Base-by-base conservation (phyloP, 2,113 vertebrate genomes). In the Leucopsar rothschildi region DNA sequence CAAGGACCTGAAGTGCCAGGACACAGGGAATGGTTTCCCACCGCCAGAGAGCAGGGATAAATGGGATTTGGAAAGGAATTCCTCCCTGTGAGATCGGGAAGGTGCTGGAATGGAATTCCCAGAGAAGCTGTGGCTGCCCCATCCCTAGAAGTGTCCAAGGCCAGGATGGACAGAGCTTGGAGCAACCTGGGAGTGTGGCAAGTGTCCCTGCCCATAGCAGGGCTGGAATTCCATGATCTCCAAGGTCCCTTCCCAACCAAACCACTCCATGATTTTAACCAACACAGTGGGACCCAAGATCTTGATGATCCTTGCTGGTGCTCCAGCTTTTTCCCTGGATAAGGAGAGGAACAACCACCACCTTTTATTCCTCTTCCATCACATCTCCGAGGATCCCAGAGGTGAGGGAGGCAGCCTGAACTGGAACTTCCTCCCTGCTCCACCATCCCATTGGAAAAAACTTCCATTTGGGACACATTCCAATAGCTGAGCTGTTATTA, bases 81-180 rank as follows among this genome's bases (percentile, higher is more conserved):
- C 12, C 1, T 69, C 8, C 15, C 23, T 39, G n/a, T 5, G 64
- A 53, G 10, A 18, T 0, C 16, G 27, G 10, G 5, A 22, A 45
- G 22, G 15, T 2, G 0, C 28, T 39, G 23, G 12, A 20, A n/a
- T 1, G 5, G 8, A 70, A 61, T 47, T 87, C 40, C 19, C 56
- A 78, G 47, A 45, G 39, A 6, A 61, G 12, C 23, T 24, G 28
- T 61, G 39, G 47, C 28, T 70, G 23, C 8, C 2, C 4, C 15
- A 15, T 28, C 23, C 64, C 73, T 55, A 15, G 27, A 61, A 61
- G 3, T 14, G 12, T 55, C n/a, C 47, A 45, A 70, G 19, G 12
- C 12, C 28, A 39, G 18, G 2, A 0, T 45, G 39, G 55, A 33
- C 0, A 0, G 5, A 6, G 18, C 10, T 45, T 53, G 47, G 84